Evolutionary conservation across 1,140 invertebrate genomes (phyloP), one percentile per base, ranked within the genome.

Genomic region (Lepidotrigona ventralis): DNA sequence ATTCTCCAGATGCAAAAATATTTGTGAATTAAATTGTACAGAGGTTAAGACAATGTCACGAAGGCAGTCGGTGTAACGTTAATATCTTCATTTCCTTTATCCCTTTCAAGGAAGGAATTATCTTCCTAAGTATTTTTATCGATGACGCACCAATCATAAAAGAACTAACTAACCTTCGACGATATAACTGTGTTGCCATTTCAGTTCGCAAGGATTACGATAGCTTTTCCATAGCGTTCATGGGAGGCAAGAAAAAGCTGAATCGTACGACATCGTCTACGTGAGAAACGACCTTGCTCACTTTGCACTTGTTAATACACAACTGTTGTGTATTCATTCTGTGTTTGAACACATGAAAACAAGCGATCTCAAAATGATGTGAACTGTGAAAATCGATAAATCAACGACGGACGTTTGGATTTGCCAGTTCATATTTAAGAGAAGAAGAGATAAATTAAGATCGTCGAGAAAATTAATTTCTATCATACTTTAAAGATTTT

Each of bases 281-380:
- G 56, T 56, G 23, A 39, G 39, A 39, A 63, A 9, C 56, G 56
- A 26, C 73, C 73, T 75, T 63, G 73, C 26, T 58, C 1, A 12
- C 17, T 63, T 5, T 60, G 73, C 73, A 75, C 73, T 75, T 75
- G 73, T 75, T 75, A 75, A 75, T 58, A 75, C 56, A 75, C 73
- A 63, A 63, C 56, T 39, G 54, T 33, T 60, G 29, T 75, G 23
- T 46, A 63, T 21, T 46, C 23, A n/a, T 75, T 14, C 56, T 60
- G 54, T 75, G 73, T 75, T 75, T 63, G 73, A 33, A 23, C 56
- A n/a, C 33, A 60, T 46, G 73, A 63, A 54, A 63, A 39, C 2
- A 15, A 60, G 1, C 23, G 29, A 75, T 75, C 73, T 60, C 15
- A 23, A 46, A 69, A 46, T 2, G 12, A 69, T 8, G 6, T 33